Base-by-base conservation (phyloP, 2,113 vertebrate genomes). In the Piaya cayana region DNA sequence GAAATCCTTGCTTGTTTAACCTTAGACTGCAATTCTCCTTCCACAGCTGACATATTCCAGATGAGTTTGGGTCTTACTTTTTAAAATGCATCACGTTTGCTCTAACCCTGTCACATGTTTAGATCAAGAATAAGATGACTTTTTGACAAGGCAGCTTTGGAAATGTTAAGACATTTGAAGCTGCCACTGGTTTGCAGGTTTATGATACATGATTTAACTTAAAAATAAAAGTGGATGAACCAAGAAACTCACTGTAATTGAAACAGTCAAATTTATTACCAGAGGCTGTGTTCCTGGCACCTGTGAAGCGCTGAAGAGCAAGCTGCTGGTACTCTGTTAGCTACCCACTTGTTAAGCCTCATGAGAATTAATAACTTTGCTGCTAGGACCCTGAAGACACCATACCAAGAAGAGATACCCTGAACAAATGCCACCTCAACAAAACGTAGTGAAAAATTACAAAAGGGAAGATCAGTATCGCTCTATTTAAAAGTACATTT, bases 1-100 rank as follows among this genome's bases (percentile, higher is more conserved):
- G 11, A 96, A 95, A 92, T 92, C 76, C 63, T 93, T 95, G 92
- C 86, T 96, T 94, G 92, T 93, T 94, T 93, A 97, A 96, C 92
- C 96, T 95, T 86, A 79, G 88, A 92, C 88, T 93, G 76, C 88
- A 91, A 79, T 90, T 91, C 93, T 92, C 88, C 83, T 86, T 87
- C 88, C 5, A 0, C 26, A 70, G 93, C 74, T 93, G 92, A 96
- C 92, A 92, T 26, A 82, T 64, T 94, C 91, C 96, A 96, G 92
- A 94, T 60, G 87, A 91, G 36, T 72, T 85, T 36, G 26, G 52
- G 81, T 76, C 63, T 68, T 34, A 45, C 72, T 94, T 90, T 95
- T 79, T 70, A 84, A 92, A 95, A 93, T 29, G 59, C 63, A 78
- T 69, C 74, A 68, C 43, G 2, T 91, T 86, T 86, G 63, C 70